Conservation (phyloP, 1,140 invertebrate genomes). For the Pogonomyrmex californicus region DNA sequence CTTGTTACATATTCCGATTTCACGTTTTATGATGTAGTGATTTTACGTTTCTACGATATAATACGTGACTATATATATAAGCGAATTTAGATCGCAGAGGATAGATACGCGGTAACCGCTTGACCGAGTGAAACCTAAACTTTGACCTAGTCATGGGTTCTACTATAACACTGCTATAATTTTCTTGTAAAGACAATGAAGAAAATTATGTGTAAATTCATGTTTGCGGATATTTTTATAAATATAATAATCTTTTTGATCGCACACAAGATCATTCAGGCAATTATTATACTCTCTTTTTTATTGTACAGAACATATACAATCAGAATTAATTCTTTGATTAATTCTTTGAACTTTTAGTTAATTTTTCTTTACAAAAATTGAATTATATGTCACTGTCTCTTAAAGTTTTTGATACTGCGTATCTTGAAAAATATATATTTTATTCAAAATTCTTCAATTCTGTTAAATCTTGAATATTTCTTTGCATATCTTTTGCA, state of each 20-base stretch:
- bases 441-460: background rate
- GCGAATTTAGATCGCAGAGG: slow-evolving; percentile 59
- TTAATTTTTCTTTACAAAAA: background rate
- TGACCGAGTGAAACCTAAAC: slow-evolving; percentile 77
- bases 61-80: slow-evolving; percentile 1
- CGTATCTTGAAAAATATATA: background rate
- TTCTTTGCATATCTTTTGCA: background rate
- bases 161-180: background rate
- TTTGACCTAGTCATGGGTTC: slow-evolving; percentile 72
- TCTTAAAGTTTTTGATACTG: background rate
- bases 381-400: background rate
- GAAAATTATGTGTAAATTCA: background rate
- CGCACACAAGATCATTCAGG: too few species aligned
- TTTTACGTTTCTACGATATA: background rate
- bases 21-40: background rate
- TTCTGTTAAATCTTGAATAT: background rate
- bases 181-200: background rate
- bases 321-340: background rate
- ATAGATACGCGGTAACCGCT: slow-evolving; percentile 76
- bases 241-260: background rate
- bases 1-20: background rate
- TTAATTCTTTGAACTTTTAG: background rate
- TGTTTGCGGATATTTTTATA: background rate
- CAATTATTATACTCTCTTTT: background rate
- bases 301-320: background rate